A percentile compares a stretch with the other conserved stretches of the same genome.
These are phyloP conservation scores for Hypomesus transpacificus DNA, from an alignment of 2,113 vertebrate genomes.

Conservation along the genomic window DNA sequence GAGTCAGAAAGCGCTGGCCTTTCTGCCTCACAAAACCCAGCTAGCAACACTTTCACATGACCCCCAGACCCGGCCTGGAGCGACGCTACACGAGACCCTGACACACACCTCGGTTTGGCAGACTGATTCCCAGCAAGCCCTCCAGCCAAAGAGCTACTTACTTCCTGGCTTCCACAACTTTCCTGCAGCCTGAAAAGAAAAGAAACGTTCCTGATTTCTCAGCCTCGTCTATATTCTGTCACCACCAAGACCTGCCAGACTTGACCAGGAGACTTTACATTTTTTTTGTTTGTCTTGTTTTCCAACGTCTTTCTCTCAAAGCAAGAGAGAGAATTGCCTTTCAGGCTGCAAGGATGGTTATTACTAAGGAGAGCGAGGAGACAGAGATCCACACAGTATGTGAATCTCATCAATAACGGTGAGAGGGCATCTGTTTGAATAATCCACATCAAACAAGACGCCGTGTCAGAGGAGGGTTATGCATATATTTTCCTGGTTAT, in stretches of 20 bases:
- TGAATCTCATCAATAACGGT: conserved; percentile 54
- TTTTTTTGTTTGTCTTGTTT: neutral
- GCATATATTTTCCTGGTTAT: conserved; percentile 62
- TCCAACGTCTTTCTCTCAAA: conserved; percentile 8
- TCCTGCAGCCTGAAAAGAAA: conserved; percentile 15
- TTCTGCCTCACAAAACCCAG: conserved; percentile 36
- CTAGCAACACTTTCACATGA: conserved; percentile 59
- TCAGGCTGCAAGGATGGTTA: conserved; percentile 36
- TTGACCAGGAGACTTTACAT: conserved; percentile 1
- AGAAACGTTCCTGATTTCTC: conserved; percentile 39
- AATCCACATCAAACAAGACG: conserved; percentile 62
- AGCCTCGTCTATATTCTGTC: conserved; percentile 6
- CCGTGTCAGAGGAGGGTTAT: conserved; percentile 52
- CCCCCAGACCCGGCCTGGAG: conserved; percentile 53
- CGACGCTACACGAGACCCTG: conserved; percentile 29
- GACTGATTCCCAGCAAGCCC: conserved; percentile 37
- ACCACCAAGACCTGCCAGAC: conserved; percentile 20
- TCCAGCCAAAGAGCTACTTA: conserved; percentile 14
- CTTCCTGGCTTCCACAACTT: neutral
- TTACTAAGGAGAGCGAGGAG: conserved; percentile 33
- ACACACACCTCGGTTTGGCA: conserved; percentile 46
- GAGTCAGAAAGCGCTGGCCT: conserved; percentile 2
- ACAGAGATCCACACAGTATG: conserved; percentile 36
- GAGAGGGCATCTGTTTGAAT: conserved; percentile 56
- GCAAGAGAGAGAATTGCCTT: conserved; percentile 45